These are phyloP conservation scores for Schrankia costaestrigalis DNA, from an alignment of 2,888 invertebrate genomes.

Conservation along the genomic window DNA sequence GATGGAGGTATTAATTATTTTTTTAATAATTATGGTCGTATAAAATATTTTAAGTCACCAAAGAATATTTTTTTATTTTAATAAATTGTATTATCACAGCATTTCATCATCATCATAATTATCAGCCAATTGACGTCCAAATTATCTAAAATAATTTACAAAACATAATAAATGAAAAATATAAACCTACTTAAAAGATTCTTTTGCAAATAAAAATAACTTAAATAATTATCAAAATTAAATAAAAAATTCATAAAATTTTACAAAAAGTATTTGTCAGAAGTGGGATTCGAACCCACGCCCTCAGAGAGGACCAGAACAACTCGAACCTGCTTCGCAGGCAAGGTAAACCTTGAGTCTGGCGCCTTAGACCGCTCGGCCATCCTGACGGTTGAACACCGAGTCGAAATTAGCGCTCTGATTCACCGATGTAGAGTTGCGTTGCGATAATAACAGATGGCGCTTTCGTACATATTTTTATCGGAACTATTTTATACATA, in stretches of 20 bases:
- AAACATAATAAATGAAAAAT: too few species aligned
- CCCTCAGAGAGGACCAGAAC: conserved; percentile 88
- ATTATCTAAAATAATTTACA: too few species aligned
- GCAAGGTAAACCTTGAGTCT: conserved; percentile 78
- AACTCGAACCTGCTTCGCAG: conserved; percentile 84
- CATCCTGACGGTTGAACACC: conserved; percentile 82
- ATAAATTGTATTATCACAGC: too few species aligned
- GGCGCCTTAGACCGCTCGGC: conserved; percentile 95
- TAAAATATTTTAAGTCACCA: too few species aligned
- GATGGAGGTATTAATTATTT: too few species aligned
- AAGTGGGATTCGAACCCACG: conserved; percentile 92
- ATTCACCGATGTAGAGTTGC: conserved; percentile 18
- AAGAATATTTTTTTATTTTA: too few species aligned
- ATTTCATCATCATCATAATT: too few species aligned
- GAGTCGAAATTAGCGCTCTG: conserved; percentile 39
- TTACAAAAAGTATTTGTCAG: conserved; percentile 80
- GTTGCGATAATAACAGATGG: conserved; percentile 37
- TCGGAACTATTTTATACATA: background rate
- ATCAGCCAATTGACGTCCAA: too few species aligned
- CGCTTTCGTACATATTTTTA: conserved; percentile 20
- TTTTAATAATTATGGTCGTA: too few species aligned
- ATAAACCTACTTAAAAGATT: too few species aligned
- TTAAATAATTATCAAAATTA: conserved; percentile 3
- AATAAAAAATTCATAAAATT: conserved; percentile 16
- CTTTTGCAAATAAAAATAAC: background rate